Evolutionary conservation across 2,888 invertebrate species (phyloP), one percentile per base, ranked within the genome.

Genomic region (Crossocerus cetratus): DNA sequence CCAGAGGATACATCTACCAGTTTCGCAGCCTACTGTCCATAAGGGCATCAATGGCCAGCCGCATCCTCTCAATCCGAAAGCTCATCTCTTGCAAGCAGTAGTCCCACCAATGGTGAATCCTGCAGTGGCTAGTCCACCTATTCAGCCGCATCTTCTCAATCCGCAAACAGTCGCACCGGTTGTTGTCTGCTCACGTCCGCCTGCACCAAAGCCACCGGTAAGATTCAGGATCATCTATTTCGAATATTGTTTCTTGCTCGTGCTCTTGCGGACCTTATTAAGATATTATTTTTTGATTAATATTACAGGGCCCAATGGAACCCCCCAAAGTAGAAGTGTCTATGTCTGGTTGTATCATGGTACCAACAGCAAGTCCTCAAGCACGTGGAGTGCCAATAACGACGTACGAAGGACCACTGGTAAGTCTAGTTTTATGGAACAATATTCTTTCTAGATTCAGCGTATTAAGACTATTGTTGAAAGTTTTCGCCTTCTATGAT

Each of bases 351-450:
- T 92, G 93, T 72, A 92, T 92, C 65, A 90, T 92, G 88, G 92
- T 92, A n/a, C 91, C 92, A 22, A 84, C 91, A 54, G 92, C 92
- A 3, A 92, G 92, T 83, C 91, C 92, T 65, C 92, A 92, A 81
- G 88, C 92, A n/a, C 91, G 93, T 44, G 90, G 92, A 21, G 91
- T 94, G 81, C 92, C 94, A 20, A 92, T 93, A 55, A 91, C 94
- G 16, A 91, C 93, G 16, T 94, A 93, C 83, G 94, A 94, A 84
- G 92, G 93, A 11, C 93, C 92, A 87, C 90, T 96, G 94, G 96
- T 96, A 91, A 94, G 94, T 90, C 43, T 16, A 59, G 23, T 13
- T 20, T 2, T 3, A 32, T 14, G 5, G n/a, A 32, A 13, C 49
- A 0, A 42, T n/a, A 8, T 23, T 32, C 2, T 3, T 57, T 23